phyloP scores from a whole-genome alignment of 2,113 vertebrate genomes.

The Mus pahari region DNA sequence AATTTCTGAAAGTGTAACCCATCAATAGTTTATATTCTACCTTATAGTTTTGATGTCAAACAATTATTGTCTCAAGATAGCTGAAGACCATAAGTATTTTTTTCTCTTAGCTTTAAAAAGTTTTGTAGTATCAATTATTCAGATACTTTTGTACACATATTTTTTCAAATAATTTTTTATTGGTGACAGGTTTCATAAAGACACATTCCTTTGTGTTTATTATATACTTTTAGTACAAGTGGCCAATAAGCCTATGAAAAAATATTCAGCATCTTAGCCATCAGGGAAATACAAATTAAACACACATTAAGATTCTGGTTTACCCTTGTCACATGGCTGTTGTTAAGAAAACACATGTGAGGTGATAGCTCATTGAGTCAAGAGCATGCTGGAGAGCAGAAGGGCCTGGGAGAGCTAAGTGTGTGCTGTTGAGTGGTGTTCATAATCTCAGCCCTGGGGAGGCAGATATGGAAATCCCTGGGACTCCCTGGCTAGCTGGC shows the following conservation, averaged over 20 bases:
- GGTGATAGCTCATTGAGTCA: not conserved
- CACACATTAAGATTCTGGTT: not conserved
- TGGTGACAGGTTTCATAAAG: not conserved
- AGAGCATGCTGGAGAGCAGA: not conserved
- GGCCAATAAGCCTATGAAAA: not conserved
- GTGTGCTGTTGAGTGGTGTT: not conserved
- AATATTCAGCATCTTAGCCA: not conserved
- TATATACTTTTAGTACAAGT: not conserved
- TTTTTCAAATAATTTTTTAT: not conserved
- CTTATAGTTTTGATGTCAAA: not conserved
- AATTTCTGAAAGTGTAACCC: not conserved
- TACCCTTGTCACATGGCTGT: not conserved
- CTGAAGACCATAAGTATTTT: not conserved
- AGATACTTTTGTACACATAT: not conserved
- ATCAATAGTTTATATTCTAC: not conserved
- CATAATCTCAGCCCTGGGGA: not conserved
- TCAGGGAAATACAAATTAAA: not conserved
- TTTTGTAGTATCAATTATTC: conserved; percentile 1
- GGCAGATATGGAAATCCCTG: no score
- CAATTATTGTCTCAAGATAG: not conserved
- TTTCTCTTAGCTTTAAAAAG: not conserved
- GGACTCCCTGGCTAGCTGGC: no score
- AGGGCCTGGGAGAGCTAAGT: no score
- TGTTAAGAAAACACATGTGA: not conserved
- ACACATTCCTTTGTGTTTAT: not conserved